Evolutionary conservation across 1,140 invertebrate species (phyloP), one percentile per base, ranked within the genome.

Genomic region (Drosophila teissieri): DNA sequence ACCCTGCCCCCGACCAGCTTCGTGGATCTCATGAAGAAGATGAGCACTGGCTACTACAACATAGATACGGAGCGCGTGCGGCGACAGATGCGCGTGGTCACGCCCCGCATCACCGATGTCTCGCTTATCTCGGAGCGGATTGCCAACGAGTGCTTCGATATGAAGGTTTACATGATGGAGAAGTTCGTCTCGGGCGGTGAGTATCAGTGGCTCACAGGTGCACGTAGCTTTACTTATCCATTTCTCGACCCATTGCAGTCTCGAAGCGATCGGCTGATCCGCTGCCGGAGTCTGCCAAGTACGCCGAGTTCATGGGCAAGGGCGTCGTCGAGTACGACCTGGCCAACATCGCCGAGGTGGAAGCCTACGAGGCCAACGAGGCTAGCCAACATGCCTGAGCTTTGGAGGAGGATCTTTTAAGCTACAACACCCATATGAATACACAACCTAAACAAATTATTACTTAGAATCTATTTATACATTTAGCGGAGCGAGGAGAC

Each of bases 21-120:
- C 72, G 94, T 95, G 76, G 96, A 97, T 93, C 94, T 97, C 6
- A 93, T 98, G 57, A 93, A 94, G 52, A 97, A 97, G 92, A 96
- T 97, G 95, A 94, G 94, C 79, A 94, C 95, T 76, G 96, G 96
- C 4, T 96, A 97, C 85, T 98, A 98, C 91, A 96, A 97, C 88
- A 95, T 98, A 3, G 94, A 97, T 75, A 97, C 96, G 37, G 94
- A 95, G 68, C 93, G 96, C 49, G 95, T 98, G 8, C 94, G 96
- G 68, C 95, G 96, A 79, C 95, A 95, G 17, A 96, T 97, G 95
- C 94, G 94, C 63, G 95, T 97, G 2, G 93, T 96, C n/a, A 92
- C 94, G 36, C 97, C 97, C 5, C 94, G 95, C 1, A 92, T 97
- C 36, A 93, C 93, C 34, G 95, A 97, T 92, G 89, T 95, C 1